These are phyloP conservation scores for Pipa parva DNA, from an alignment of 2,113 vertebrate species.

Conservation along the genomic window DNA sequence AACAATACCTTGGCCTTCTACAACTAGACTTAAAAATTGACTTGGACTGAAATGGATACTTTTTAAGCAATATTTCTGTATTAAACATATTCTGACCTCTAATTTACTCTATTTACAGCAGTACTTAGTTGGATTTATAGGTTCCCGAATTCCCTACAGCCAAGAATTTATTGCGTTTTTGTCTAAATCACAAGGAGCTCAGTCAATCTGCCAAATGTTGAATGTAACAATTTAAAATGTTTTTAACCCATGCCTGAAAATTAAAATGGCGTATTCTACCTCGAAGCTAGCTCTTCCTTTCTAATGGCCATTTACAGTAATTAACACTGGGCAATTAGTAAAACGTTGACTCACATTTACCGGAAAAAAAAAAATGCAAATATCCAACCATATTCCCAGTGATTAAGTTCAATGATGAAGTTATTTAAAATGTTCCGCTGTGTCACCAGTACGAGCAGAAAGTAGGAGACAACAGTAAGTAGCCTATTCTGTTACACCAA, in stretches of 20 bases:
- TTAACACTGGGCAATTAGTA: constrained; percentile 53
- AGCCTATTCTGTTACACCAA: constrained; percentile 50
- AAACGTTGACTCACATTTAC: constrained; percentile 50
- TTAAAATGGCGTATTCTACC: background rate
- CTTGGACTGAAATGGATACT: constrained; percentile 43
- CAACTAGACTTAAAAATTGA: too few species aligned
- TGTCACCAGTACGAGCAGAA: too few species aligned
- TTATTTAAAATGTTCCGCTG: too few species aligned
- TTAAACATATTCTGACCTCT: background rate
- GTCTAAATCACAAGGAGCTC: background rate
- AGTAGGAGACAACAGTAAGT: too few species aligned
- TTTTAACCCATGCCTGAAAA: background rate
- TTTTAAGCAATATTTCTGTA: constrained; percentile 9
- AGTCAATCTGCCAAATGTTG: background rate
- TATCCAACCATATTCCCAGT: too few species aligned
- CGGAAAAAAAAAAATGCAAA: too few species aligned
- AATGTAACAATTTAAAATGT: background rate
- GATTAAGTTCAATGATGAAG: too few species aligned
- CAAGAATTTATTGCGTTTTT: background rate
- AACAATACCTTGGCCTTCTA: too few species aligned
- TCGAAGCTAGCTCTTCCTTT: background rate
- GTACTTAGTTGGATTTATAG: background rate
- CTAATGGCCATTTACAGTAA: background rate
- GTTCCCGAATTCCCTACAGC: background rate
- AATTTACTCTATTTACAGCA: background rate